Conservation (phyloP, 2,797 vertebrate genomes). For the Nothura maculosa region DNA sequence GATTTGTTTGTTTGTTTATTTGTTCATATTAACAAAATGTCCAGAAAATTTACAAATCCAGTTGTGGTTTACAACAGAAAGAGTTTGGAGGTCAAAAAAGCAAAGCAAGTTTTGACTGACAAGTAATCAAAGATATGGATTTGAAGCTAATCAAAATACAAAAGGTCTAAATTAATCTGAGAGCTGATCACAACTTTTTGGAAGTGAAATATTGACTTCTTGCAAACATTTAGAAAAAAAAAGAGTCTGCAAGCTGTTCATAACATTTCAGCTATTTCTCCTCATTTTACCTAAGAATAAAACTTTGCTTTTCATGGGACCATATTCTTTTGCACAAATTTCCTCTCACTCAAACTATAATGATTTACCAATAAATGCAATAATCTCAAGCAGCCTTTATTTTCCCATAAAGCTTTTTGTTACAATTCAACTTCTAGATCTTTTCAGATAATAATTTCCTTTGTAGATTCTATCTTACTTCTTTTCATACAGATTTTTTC, state of each 20-base stretch:
- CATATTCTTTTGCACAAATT: not conserved
- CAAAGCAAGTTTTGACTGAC: conserved; percentile 14
- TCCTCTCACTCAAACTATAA: not conserved
- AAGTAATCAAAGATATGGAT: conserved; percentile 40
- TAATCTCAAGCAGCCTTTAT: not conserved
- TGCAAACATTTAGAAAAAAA: conserved; percentile 5
- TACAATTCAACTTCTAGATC: fast-evolving
- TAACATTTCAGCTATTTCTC: not conserved
- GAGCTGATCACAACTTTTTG: not conserved
- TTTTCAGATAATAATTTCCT: not conserved
- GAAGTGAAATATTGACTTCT: conserved; percentile 20
- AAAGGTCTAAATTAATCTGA: conserved; percentile 37
- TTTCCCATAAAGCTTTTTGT: not conserved
- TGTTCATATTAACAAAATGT: not conserved
- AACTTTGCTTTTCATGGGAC: not conserved
- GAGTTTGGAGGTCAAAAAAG: conserved; percentile 12
- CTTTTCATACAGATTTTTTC: not conserved
- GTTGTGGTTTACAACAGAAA: not conserved
- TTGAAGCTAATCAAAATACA: conserved; percentile 29
- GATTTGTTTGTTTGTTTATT: not conserved
- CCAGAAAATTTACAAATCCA: not conserved
- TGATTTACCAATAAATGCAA: fast-evolving
- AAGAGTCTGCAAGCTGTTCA: not conserved
- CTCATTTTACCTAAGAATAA: not conserved
- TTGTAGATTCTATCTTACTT: not conserved